Conservation (phyloP, 2,888 invertebrate genomes). For the Synergus itoensis region DNA sequence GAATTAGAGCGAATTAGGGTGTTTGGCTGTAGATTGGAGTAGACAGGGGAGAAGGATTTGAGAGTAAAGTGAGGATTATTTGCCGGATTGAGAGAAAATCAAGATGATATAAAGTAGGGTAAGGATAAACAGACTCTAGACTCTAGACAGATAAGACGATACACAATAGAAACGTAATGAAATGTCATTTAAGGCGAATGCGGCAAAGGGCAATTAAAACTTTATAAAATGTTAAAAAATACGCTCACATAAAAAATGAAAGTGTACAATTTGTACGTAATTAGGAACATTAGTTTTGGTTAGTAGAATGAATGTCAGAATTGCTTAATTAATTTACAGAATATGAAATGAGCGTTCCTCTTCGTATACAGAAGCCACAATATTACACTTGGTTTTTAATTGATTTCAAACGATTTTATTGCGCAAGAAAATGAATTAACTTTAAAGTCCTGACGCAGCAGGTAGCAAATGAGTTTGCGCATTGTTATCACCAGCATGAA, state of each 20-base stretch:
- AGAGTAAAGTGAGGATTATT: not conserved
- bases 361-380: not conserved
- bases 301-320: not conserved
- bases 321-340: not conserved
- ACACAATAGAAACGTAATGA: slow-evolving; percentile 36
- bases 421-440: not conserved
- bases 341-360: not conserved
- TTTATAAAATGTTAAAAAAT: not conserved
- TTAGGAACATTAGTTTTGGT: too few relatives aligned
- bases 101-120: not conserved
- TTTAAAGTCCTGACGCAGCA: not conserved
- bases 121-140: not conserved
- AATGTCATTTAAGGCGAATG: slow-evolving; percentile 36
- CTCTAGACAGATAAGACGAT: not conserved
- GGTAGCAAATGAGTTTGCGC: slow-evolving; percentile 7
- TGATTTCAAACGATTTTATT: slow-evolving; percentile 6
- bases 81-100: slow-evolving; percentile 14
- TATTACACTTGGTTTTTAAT: not conserved
- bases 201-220: not conserved
- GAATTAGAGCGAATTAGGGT: slow-evolving; percentile 26
- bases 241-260: too few relatives aligned
- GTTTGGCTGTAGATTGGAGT: slow-evolving; percentile 6
- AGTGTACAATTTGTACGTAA: too few relatives aligned
- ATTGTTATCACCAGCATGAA: slow-evolving; percentile 15
- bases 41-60: slow-evolving; percentile 5